Evolutionary conservation across 2,888 invertebrate species (phyloP).

Genomic region (Metopia argyrocephala): DNA sequence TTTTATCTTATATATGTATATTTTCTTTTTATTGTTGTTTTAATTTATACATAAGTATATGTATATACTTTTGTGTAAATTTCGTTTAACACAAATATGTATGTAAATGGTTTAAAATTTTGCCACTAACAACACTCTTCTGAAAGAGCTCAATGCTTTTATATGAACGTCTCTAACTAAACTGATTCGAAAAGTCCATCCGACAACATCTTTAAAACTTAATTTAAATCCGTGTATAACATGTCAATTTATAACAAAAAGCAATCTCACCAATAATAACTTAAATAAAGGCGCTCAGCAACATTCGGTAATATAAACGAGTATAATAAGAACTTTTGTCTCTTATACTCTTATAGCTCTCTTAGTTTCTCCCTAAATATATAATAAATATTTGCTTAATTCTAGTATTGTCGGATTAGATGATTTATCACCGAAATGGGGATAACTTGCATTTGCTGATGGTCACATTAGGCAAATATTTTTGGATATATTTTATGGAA

Average conservation of each 20-base stretch:
- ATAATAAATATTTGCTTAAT: too few species aligned
- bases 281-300: not conserved
- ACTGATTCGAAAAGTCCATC: slow-evolving; percentile 70
- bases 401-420: too few species aligned
- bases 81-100: slow-evolving; percentile 26
- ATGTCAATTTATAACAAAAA: not conserved
- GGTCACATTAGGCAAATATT: too few species aligned
- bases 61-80: slow-evolving; percentile 5
- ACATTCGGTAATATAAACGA: slow-evolving; percentile 26
- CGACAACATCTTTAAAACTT: slow-evolving; percentile 72
- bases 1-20: not conserved
- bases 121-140: slow-evolving; percentile 7
- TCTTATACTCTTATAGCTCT: too few species aligned
- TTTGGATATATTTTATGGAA: too few species aligned
- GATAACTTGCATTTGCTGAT: too few species aligned
- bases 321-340: too few species aligned
- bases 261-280: not conserved
- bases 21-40: slow-evolving; percentile 13
- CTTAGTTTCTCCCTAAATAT: too few species aligned
- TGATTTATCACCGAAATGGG: too few species aligned
- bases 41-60: not conserved
- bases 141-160: slow-evolving; percentile 68
- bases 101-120: too few species aligned
- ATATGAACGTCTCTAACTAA: slow-evolving; percentile 75
- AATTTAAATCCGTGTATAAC: slow-evolving; percentile 26